A percentile compares a stretch with the other conserved stretches of the same genome.
phyloP scores from a whole-genome alignment of 2,797 vertebrate genomes.

The Limosa lapponica region DNA sequence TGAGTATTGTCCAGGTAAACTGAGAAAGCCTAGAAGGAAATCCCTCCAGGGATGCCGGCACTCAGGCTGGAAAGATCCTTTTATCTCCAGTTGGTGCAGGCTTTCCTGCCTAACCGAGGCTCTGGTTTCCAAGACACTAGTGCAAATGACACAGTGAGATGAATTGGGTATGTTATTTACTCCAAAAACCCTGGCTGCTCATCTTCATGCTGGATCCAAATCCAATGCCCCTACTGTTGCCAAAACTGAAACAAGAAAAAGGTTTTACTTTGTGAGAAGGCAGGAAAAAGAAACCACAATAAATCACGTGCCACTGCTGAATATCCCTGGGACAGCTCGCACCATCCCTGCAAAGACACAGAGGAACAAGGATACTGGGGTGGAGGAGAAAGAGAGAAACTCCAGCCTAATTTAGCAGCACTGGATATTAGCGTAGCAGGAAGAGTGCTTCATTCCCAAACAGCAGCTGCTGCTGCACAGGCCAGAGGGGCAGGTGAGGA shows the following conservation, averaged over 20 bases:
- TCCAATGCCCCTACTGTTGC: neutral
- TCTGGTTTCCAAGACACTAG: constrained; percentile 9
- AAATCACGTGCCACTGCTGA: neutral
- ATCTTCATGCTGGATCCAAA: constrained; percentile 1
- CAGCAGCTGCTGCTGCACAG: neutral
- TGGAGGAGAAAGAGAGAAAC: neutral
- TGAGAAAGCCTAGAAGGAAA: constrained; percentile 24
- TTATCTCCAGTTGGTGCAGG: neutral
- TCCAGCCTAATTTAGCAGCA: neutral
- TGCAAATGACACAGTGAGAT: neutral
- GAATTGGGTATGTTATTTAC: neutral
- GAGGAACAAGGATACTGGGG: neutral
- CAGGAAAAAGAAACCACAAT: neutral
- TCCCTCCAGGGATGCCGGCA: neutral
- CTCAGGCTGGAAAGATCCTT: neutral
- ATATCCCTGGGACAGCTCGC: neutral
- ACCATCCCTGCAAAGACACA: neutral
- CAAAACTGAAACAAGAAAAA: neutral
- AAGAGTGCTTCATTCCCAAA: neutral
- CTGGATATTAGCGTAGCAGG: neutral
- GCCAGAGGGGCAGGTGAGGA: neutral
- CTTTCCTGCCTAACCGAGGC: neutral
- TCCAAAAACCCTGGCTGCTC: constrained; percentile 20
- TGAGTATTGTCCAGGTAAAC: neutral
- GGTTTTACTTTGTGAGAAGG: neutral